Evolutionary conservation across 2,797 vertebrate genomes (phyloP), one percentile per base, ranked within the genome.

Genomic region (Agapornis canus): DNA sequence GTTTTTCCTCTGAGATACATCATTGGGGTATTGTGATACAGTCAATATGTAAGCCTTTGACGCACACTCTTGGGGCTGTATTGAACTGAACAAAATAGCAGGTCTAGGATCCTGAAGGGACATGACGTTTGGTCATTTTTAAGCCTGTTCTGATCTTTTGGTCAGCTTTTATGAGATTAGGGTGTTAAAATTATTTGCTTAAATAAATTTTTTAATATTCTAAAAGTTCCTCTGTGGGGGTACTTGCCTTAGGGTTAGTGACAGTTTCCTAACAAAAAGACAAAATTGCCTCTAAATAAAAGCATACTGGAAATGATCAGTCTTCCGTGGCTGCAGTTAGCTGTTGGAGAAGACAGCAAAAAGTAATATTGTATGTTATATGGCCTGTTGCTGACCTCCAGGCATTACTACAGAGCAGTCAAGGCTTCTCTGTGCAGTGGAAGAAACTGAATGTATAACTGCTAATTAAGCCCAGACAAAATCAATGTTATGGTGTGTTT

Each of bases 391-490:
- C 35, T 40, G 83, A 70, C 66, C 79, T 89, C 47, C 29, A 11
- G 90, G 49, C 57, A 37, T 42, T 72, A 39, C 81, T 86, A 40
- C 57, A 54, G 64, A 48, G 66, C 16, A 70, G 20, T 17, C 64
- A 15, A 20, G 19, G 64, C 63, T 91, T 69, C 21, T 64, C 37
- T 49, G 16, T 37, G 43, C 14, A 21, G 31, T 60, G 61, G 12
- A 52, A 86, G 40, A 35, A 49, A 10, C n/a, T 54, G 52, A 71
- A 86, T 85, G 40, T 35, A 16, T 48, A 90, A 35, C 19, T 81
- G 49, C 37, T 95, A 92, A 90, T 95, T 94, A 90, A 61, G 22
- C 22, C 25, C 23, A 22, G 39, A 37, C 14, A 65, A 94, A 94
- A 89, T 70, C 45, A 61, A 40, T 85, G 45, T 52, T 60, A 27